Base-by-base conservation (phyloP, 2,113 vertebrate genomes). In the Apistogramma diplotaenia region DNA sequence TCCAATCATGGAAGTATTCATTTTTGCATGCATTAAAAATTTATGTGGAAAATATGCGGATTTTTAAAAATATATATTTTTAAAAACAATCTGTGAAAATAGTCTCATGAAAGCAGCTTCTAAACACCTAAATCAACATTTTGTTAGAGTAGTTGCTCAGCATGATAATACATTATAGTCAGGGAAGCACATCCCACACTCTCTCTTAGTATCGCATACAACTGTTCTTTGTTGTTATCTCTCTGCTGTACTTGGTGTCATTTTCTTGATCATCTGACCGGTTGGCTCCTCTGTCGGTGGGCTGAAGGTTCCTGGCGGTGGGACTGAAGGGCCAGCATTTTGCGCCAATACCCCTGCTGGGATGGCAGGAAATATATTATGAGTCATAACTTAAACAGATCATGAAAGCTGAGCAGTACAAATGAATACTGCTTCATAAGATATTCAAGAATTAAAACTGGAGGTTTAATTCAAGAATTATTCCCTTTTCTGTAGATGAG, bases 331-430 rank as follows among this genome's bases (percentile, higher is more conserved):
- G 62, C 96, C 96, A 87, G 94, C 95, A 88, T 95, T 95, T 89
- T 95, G 94, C 74, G 92, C 95, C 85, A 94, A 95, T 31, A 93
- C 93, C 78, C 95, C 95, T 96, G 87, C 95, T 96, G 92, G 94
- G 95, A 96, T 96, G 95, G 86, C 93, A 96, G 95, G 95, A 96
- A 97, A 87, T 80, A 85, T 46, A 84, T 2, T 56, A 60, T 80
- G 83, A 93, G 85, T 90, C 89, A 92, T 13, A 33, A 55, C 15
- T 77, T 43, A 51, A 60, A 74, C 7, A 27, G n/a, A 25, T 88
- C 40, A 78, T 80, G 72, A 74, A 57, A 43, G 16, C 27, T 27
- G 53, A 49, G 54, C 43, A 57, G 19, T 6, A 8, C 25, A 49
- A 19, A 70, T 70, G 25, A 70, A 23, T 29, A 8, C 3, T 9